phyloP scores from a whole-genome alignment of 2,113 vertebrate species.

The Arenaria interpres region DNA sequence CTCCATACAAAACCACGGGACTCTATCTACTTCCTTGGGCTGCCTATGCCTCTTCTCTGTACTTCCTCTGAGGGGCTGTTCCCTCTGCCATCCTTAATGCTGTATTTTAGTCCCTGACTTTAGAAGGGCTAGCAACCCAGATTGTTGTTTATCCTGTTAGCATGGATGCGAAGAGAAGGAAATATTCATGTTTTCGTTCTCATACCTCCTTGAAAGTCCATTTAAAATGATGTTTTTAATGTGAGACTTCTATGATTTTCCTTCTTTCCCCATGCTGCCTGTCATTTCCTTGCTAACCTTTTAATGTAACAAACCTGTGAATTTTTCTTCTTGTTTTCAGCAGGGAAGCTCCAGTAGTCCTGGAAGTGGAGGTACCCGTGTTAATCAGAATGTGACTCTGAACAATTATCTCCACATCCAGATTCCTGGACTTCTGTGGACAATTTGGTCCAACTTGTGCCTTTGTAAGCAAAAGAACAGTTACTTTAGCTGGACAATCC shows the following conservation, averaged over 20 bases:
- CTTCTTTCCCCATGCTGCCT: not conserved
- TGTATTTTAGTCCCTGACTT: not conserved
- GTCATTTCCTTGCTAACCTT: not conserved
- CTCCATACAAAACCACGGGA: not conserved
- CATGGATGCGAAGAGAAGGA: not conserved
- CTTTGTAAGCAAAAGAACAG: not conserved
- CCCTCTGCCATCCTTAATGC: not conserved
- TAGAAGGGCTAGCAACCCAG: not conserved
- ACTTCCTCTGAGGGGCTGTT: not conserved
- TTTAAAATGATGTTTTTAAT: not conserved
- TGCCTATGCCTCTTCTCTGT: not conserved
- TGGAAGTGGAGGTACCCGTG: not conserved
- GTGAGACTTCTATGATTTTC: not conserved
- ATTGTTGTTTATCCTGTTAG: not conserved
- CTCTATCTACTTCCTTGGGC: not conserved
- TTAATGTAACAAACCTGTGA: not conserved
- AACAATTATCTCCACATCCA: not conserved
- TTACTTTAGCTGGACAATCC: not conserved
- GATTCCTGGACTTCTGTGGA: not conserved
- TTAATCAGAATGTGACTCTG: not conserved
- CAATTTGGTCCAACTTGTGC: not conserved
- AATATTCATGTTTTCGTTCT: not conserved
- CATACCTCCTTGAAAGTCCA: not conserved
- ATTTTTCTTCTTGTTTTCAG: not conserved
- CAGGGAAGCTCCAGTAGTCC: not conserved